Conservation (phyloP, 2,113 vertebrate species). For the Zosterops lateralis region DNA sequence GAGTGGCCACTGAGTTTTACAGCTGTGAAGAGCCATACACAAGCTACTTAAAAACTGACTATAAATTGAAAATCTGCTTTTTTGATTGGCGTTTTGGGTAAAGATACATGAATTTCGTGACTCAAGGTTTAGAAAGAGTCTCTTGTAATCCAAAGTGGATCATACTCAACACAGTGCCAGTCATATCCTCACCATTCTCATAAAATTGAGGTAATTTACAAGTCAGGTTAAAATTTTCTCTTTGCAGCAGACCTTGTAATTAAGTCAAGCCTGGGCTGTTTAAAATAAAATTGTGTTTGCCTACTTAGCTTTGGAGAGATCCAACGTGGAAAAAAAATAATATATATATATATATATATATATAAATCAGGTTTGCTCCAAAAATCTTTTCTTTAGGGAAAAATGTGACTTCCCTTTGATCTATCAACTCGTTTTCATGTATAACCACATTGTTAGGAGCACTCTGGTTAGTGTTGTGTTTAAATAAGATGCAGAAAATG, state of each 20-base stretch:
- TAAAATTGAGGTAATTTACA: neutral
- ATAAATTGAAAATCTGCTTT: neutral
- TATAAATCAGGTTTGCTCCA: neutral
- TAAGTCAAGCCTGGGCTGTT: neutral
- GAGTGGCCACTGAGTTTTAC: neutral
- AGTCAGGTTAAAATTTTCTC: neutral
- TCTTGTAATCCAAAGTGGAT: neutral
- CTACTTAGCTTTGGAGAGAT: neutral
- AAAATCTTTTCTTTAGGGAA: neutral
- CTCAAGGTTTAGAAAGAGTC: neutral
- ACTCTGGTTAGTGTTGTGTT: neutral
- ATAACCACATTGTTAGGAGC: neutral
- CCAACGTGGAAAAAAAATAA: neutral
- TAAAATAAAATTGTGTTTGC: neutral
- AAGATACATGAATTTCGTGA: neutral
- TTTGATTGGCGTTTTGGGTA: neutral
- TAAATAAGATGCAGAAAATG: neutral
- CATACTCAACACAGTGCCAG: neutral
- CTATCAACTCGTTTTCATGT: neutral
- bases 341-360: neutral
- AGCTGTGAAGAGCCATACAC: neutral
- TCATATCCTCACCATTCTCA: neutral
- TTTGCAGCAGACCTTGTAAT: neutral
- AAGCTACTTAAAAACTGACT: neutral
- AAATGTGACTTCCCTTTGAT: neutral